Conservation (phyloP, 1,140 invertebrate genomes). For the Thalassaphorura encarpata region DNA sequence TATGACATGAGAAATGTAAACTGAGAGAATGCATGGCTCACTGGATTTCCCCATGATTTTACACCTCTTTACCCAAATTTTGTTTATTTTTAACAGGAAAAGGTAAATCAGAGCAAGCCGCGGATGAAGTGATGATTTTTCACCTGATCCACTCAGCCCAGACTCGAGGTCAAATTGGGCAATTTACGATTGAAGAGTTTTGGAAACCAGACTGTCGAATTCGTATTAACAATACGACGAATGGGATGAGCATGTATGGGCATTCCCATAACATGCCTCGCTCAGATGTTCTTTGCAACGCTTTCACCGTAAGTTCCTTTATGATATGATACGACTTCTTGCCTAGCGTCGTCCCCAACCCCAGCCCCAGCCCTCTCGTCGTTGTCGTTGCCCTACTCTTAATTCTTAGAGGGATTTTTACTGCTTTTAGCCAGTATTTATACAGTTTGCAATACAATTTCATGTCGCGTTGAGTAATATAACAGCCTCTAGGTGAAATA, state of each 20-base stretch:
- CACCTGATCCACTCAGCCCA: constrained; percentile 31
- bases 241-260: constrained; percentile 42
- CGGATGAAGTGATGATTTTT: constrained; percentile 31
- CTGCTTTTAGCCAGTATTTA: too few species aligned
- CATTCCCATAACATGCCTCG: constrained; percentile 16
- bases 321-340: too few species aligned
- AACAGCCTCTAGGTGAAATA: too few species aligned
- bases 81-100: neutral
- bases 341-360: too few species aligned
- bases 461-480: too few species aligned
- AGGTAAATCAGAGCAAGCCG: constrained; percentile 14
- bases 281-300: constrained; percentile 29
- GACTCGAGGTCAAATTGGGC: constrained; percentile 30
- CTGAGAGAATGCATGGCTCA: neutral
- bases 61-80: neutral
- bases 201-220: constrained; percentile 54
- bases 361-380: too few species aligned
- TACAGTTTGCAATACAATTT: too few species aligned
- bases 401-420: too few species aligned
- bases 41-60: neutral
- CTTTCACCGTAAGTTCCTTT: constrained; percentile 28
- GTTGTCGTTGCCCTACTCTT: too few species aligned
- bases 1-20: too few species aligned
- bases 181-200: constrained; percentile 45
- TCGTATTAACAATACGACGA: constrained; percentile 57